phyloP scores from a whole-genome alignment of 2,888 invertebrate species.

The Nemurella pictetii region DNA sequence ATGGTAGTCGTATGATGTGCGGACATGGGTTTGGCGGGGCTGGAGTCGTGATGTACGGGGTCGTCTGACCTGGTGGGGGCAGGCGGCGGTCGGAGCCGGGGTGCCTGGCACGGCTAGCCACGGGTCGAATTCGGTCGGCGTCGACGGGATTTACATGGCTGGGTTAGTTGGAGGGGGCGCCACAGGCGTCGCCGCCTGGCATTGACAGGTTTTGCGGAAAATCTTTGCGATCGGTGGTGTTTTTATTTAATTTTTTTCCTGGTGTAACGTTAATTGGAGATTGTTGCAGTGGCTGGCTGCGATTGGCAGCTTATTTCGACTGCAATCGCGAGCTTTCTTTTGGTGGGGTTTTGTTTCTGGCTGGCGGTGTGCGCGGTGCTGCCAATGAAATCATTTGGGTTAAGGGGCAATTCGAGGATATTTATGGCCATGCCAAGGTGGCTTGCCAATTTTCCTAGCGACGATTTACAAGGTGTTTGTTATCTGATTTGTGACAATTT shows the following conservation, averaged over 20 bases:
- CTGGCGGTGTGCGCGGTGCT: background rate
- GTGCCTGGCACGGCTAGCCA: background rate
- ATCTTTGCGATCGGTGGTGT: background rate
- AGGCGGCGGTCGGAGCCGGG: background rate
- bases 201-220: background rate
- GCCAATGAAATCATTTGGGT: background rate
- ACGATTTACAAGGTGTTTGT: background rate
- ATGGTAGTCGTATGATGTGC: background rate
- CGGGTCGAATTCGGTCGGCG: background rate
- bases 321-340: background rate
- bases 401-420: background rate
- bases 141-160: no score
- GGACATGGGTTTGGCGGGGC: background rate
- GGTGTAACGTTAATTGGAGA: no score
- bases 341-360: background rate
- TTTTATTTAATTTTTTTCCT: no score
- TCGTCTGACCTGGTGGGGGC: background rate
- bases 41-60: background rate
- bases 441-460: background rate
- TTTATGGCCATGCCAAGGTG: background rate
- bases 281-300: background rate
- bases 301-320: background rate
- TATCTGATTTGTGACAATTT: background rate
- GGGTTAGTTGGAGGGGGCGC: background rate
- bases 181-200: background rate